These are phyloP conservation scores for cat (Felis catus) DNA, from an alignment of 2,113 vertebrate genomes.

Conservation along the genomic window DNA sequence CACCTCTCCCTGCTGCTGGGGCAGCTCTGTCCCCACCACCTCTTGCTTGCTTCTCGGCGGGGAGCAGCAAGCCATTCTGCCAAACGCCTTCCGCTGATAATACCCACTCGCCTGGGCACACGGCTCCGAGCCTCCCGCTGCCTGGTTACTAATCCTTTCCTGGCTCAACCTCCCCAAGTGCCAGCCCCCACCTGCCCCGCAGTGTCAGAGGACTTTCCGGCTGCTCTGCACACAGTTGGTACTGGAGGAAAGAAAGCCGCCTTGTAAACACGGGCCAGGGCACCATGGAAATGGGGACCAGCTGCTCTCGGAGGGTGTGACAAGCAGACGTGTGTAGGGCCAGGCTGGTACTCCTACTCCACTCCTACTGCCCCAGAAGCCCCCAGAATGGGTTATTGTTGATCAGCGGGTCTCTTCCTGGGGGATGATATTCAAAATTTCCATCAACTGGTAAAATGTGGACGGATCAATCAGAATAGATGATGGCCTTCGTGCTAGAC, in stretches of 20 bases:
- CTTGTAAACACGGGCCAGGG: conserved; percentile 44
- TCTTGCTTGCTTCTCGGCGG: conserved; percentile 16
- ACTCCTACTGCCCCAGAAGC: not conserved
- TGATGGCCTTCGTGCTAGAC: not conserved
- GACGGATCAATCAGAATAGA: not conserved
- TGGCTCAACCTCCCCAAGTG: conserved; percentile 61
- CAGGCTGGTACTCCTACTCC: not conserved
- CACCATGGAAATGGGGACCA: conserved; percentile 59
- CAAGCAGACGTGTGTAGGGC: not conserved
- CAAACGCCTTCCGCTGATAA: conserved; percentile 49
- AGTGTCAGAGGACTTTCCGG: conserved; percentile 56
- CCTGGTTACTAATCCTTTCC: conserved; percentile 81
- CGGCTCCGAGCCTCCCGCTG: conserved; percentile 60
- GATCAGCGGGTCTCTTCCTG: not conserved
- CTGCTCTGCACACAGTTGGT: conserved; percentile 55
- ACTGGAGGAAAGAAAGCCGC: conserved; percentile 63
- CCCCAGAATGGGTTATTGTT: not conserved
- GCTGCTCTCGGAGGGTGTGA: conserved; percentile 55
- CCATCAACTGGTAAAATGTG: not conserved
- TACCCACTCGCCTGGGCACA: conserved; percentile 57
- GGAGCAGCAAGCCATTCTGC: conserved; percentile 49
- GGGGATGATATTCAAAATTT: not conserved
- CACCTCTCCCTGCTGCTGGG: not conserved
- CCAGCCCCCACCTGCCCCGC: conserved; percentile 74
- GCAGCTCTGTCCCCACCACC: not conserved